Percentiles rank a stretch among this genome's conserved stretches.
Evolutionary conservation across 2,113 vertebrate genomes (phyloP).

Genomic region (Octodon degus): DNA sequence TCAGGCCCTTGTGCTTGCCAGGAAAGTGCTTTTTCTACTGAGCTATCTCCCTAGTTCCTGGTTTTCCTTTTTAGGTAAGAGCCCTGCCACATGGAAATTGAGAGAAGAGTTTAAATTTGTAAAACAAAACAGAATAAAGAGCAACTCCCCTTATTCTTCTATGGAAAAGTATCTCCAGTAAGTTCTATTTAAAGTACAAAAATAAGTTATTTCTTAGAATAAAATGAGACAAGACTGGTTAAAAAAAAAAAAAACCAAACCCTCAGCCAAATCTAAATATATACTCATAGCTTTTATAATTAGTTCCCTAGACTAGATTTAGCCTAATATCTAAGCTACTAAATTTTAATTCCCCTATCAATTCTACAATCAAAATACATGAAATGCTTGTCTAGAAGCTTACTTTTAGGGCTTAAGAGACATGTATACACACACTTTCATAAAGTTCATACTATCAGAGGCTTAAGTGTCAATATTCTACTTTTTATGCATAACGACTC

Average conservation of each 20-base stretch:
- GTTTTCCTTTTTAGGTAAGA: slow-evolving; percentile 15
- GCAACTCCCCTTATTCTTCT: not conserved
- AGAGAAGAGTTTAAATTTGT: slow-evolving; percentile 28
- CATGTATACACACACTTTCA: not conserved
- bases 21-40: too few species aligned
- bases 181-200: slow-evolving; percentile 67
- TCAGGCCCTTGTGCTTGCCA: too few species aligned
- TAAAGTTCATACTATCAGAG: slow-evolving; percentile 16
- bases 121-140: not conserved
- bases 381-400: slow-evolving; percentile 40
- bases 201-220: slow-evolving; percentile 64
- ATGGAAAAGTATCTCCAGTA: slow-evolving; percentile 50
- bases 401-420: not conserved
- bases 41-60: not conserved
- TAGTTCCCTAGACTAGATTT: slow-evolving; percentile 67
- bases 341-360: slow-evolving; percentile 61
- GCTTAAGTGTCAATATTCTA: not conserved
- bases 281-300: slow-evolving; percentile 71
- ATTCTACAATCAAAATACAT: slow-evolving; percentile 49
- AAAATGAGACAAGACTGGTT: slow-evolving; percentile 65
- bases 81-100: not conserved
- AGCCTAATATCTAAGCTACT: slow-evolving; percentile 62
- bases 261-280: slow-evolving; percentile 72
- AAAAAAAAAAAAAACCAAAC: not conserved
- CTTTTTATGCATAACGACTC: slow-evolving; percentile 26